Conservation (phyloP, 2,888 invertebrate species). For the Branchellion lobata region DNA sequence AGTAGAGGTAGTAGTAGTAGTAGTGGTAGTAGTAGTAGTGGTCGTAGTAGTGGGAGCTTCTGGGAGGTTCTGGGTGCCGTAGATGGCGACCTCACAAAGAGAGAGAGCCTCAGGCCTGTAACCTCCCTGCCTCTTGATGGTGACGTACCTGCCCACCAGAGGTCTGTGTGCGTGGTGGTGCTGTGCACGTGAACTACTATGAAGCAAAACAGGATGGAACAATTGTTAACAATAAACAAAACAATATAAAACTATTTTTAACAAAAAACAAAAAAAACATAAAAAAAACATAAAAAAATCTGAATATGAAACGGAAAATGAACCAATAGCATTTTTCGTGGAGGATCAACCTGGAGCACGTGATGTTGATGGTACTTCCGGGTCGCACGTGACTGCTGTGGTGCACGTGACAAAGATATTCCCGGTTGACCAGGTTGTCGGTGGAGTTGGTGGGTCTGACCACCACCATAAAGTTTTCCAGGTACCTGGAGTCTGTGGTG, state of each 20-base stretch:
- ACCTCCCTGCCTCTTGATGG: slow-evolving; percentile 17
- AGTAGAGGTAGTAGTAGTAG: neutral
- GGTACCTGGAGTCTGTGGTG: neutral
- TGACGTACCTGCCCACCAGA: slow-evolving; percentile 28
- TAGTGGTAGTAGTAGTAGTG: neutral
- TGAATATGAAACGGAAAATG: too few relatives aligned
- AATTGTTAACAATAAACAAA: too few relatives aligned
- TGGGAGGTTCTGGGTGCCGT: neutral
- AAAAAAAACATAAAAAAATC: too few relatives aligned
- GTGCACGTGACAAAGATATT: too few relatives aligned
- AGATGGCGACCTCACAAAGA: slow-evolving; percentile 9
- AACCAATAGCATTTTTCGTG: too few relatives aligned
- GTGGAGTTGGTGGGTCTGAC: neutral
- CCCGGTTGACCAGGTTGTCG: too few relatives aligned
- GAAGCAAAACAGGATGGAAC: too few relatives aligned
- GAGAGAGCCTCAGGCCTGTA: slow-evolving; percentile 37
- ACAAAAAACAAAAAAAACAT: too few relatives aligned
- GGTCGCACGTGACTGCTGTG: too few relatives aligned
- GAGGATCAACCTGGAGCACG: neutral
- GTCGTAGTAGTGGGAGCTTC: neutral
- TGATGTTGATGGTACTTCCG: neutral
- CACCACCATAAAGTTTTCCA: slow-evolving; percentile 26
- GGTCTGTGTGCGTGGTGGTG: neutral
- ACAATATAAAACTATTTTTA: too few relatives aligned
- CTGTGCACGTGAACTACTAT: too few relatives aligned